Base-by-base conservation (phyloP, 2,113 vertebrate species). In the Hippocampus guttulatus region DNA sequence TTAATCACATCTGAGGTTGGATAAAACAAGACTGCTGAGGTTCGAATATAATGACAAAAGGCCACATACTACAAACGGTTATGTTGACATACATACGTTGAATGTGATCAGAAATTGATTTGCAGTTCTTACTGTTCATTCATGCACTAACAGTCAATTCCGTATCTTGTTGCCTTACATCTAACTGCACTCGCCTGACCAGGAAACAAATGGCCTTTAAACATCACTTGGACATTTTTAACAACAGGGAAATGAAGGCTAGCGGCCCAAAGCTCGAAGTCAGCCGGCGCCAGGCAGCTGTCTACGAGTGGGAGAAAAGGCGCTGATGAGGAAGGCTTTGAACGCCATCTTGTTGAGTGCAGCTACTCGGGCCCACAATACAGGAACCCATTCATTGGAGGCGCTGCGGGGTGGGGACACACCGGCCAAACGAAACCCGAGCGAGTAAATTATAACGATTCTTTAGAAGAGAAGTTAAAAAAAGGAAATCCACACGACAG, bases 321-420 rank as follows among this genome's bases (percentile, higher is more conserved):
- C 86, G 81, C 78, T 75, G 82, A 85, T 86, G 86, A 85, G 85
- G 87, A 88, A 86, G 84, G 86, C 91, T 91, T 84, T 89, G 82
- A 92, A 91, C 92, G 92, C 92, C 92, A 93, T 93, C 92, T 93
- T 93, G 92, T 93, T 90, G 85, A 86, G 86, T 91, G 91, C 92
- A 93, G 92, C 92, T 91, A 91, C 91, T 89, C 82, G 79, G 88
- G 91, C 87, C 91, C 83, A 84, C 88, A 88, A 91, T 90, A 92
- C 89, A 92, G 91, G 86, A 91, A 89, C 84, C 83, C 92, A 90
- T 92, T 91, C 88, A 91, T 90, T 87, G 79, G 74, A 80, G 83
- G 81, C 74, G 76, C 78, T 23, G 33, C 52, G 76, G 83, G 82
- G 83, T 80, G 83, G 70, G 76, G 77, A 77, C 78, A 77, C 40